Evolutionary conservation across 2,888 invertebrate genomes (phyloP).

Genomic region (Ypsolopha scabrella): DNA sequence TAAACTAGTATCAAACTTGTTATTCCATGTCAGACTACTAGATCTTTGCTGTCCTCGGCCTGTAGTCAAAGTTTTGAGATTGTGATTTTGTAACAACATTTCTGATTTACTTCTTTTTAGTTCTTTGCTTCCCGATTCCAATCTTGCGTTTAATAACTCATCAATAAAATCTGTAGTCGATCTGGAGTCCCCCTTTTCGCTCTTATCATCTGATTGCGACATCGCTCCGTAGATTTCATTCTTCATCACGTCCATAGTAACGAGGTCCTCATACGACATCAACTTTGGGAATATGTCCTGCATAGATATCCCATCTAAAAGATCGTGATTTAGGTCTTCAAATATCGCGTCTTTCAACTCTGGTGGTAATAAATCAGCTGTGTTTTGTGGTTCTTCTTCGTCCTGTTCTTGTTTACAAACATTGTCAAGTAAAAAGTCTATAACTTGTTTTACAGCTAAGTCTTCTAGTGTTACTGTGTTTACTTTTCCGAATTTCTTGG

Average conservation of each 20-base stretch:
- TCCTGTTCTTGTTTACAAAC: constrained; percentile 76
- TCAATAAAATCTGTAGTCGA: constrained; percentile 68
- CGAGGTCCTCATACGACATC: constrained; percentile 77
- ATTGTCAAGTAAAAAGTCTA: constrained; percentile 70
- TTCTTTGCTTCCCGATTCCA: constrained; percentile 65
- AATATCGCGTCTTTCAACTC: constrained; percentile 89
- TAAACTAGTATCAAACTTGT: constrained; percentile 74
- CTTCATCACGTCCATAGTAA: constrained; percentile 71
- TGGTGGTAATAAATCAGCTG: constrained; percentile 84
- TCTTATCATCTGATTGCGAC: constrained; percentile 52
- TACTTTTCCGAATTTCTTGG: constrained; percentile 49
- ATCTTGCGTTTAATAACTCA: constrained; percentile 63
- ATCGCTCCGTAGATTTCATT: constrained; percentile 68
- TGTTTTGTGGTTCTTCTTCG: constrained; percentile 83
- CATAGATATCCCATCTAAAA: constrained; percentile 87
- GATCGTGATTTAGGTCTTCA: constrained; percentile 85
- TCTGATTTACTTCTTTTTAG: constrained; percentile 76
- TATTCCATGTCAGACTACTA: constrained; percentile 77
- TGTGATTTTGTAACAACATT: constrained; percentile 64
- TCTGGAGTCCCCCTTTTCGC: constrained; percentile 59
- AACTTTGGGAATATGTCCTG: constrained; percentile 84
- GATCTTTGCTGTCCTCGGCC: constrained; percentile 74
- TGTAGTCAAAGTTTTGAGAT: constrained; percentile 57
- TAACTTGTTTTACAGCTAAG: constrained; percentile 68
- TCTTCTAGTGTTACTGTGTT: constrained; percentile 59